Evolutionary conservation across 2,888 invertebrate species (phyloP), one percentile per base, ranked within the genome.

Genomic region (Hirtodrosophila confusa): DNA sequence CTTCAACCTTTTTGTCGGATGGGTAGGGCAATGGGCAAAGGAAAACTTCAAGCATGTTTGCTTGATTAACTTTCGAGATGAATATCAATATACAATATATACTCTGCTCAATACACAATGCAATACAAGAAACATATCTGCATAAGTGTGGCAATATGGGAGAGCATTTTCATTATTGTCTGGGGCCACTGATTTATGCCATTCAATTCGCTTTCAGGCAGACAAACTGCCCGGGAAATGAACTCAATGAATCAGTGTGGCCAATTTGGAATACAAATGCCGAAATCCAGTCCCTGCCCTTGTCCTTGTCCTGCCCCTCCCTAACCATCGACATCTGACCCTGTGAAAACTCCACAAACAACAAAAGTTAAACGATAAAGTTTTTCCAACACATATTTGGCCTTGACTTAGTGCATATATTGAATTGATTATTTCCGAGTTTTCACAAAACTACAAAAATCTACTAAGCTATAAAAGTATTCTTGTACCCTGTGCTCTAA

Each of bases 21-120:
- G 17, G 17, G 41, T 44, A 12, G 39, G 45, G 39, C 35, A 12
- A 10, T 17, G 17, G 10, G 29, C 47, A 44, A 43, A 36, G 23
- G 23, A 61, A 69, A 76, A 58, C 51, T 69, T 60, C 47, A 76
- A 70, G 72, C 67, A 83, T 73, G 72, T 77, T 71, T 78, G 77
- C 77, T 86, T 83, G 80, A 86, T 80, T 83, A 86, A 74, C 67
- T 84, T 77, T 67, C 43, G 55, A 75, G 71, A 72, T 83, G 87
- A 84, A 87, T 80, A 87, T 87, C 80, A 80, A 79, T 61, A 67
- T 61, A 82, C 62, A 29, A 54, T 11, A 17, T 23, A 10, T 27
- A 23, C 23, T 4, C 40, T n/a, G 37, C 17, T 31, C 27, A 44
- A 49, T 49, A 31, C 11, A n/a, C 29, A 11, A 55, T 40, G 47